These are phyloP conservation scores for Sternarchorhynchus goeldii DNA, from an alignment of 2,797 vertebrate genomes.

Conservation along the genomic window DNA sequence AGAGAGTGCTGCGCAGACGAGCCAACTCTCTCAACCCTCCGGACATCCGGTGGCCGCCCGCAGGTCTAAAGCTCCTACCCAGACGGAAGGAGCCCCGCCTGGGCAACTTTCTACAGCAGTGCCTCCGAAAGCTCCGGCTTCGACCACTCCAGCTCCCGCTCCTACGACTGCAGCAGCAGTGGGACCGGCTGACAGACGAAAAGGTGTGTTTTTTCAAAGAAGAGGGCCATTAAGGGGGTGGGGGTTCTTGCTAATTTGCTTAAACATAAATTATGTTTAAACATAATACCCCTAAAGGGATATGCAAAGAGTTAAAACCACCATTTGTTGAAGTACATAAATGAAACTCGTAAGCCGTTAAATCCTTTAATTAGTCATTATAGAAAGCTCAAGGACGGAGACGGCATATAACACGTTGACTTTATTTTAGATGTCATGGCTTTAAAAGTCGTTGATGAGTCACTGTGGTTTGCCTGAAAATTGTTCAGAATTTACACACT, in stretches of 20 bases:
- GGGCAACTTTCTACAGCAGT: conserved; percentile 49
- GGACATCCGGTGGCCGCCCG: conserved; percentile 67
- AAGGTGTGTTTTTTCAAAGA: conserved; percentile 50
- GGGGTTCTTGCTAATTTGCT: too few relatives aligned
- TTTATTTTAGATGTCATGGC: background rate
- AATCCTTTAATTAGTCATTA: background rate
- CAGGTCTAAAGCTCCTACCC: conserved; percentile 67
- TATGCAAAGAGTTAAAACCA: too few relatives aligned
- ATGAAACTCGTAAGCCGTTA: background rate
- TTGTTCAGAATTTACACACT: background rate
- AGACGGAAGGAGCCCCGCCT: conserved; percentile 61
- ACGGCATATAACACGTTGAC: background rate
- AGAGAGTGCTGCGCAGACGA: conserved; percentile 45
- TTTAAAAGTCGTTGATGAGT: conserved; percentile 10
- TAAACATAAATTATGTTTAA: too few relatives aligned
- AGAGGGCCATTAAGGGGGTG: background rate
- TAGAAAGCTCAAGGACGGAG: background rate
- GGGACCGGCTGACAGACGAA: conserved; percentile 54
- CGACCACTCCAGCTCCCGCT: conserved; percentile 43
- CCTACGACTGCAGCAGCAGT: conserved; percentile 56
- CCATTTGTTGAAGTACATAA: background rate
- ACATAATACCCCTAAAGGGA: too few relatives aligned
- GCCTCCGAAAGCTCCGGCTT: conserved; percentile 60
- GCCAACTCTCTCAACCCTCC: conserved; percentile 59
- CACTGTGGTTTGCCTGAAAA: background rate